phyloP scores from a whole-genome alignment of 2,113 vertebrate species.

The Corydoras sp. region DNA sequence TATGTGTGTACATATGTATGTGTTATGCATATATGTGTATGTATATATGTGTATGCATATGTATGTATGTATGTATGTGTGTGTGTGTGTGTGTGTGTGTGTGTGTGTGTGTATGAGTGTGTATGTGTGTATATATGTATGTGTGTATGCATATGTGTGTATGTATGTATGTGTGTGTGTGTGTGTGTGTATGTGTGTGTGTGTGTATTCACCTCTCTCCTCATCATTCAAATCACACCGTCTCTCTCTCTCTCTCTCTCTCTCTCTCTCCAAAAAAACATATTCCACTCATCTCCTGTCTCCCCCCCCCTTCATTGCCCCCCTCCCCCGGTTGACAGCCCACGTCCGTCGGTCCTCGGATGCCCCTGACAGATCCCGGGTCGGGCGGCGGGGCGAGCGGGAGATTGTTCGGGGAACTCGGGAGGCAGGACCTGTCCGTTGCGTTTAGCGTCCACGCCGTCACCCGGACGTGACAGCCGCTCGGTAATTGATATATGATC shows the following conservation, averaged over 20 bases:
- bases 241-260: background rate
- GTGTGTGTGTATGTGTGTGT: too few species aligned
- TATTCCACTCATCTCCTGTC: background rate
- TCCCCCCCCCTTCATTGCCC: background rate
- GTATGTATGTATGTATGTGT: too few species aligned
- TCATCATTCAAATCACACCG: background rate
- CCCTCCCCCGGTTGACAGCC: background rate
- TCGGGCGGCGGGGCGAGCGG: constrained; percentile 18
- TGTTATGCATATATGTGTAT: too few species aligned
- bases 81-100: too few species aligned
- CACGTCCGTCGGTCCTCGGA: constrained; percentile 7
- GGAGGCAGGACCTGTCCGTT: constrained; percentile 27
- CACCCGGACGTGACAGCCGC: constrained; percentile 56
- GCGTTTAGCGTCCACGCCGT: constrained; percentile 35
- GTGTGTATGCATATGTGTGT: too few species aligned
- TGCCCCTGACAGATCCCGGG: constrained; percentile 46
- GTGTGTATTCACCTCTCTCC: too few species aligned
- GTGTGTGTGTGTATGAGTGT: too few species aligned
- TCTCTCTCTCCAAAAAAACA: background rate
- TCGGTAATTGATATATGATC: constrained; percentile 65
- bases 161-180: too few species aligned
- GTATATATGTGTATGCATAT: too few species aligned
- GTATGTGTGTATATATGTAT: too few species aligned
- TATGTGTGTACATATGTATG: too few species aligned
- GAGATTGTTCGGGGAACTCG: constrained; percentile 31